Conservation (phyloP, 2,797 vertebrate genomes). For the Spinibarbus caldwelli region DNA sequence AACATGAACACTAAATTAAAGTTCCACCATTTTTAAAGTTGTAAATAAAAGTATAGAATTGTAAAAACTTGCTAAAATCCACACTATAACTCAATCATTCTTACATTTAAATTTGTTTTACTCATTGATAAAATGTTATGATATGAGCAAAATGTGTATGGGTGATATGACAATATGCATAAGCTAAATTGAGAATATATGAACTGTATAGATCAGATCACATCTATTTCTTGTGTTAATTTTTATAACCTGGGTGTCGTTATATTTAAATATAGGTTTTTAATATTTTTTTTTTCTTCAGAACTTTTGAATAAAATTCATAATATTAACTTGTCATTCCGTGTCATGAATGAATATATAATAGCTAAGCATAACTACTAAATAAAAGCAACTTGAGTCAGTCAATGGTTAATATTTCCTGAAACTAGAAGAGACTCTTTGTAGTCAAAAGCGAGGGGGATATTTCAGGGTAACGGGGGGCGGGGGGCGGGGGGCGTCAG, state of each 20-base stretch:
- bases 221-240: neutral
- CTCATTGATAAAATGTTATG: neutral
- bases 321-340: neutral
- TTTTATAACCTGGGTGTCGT: conserved; percentile 8
- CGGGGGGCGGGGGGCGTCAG: too few relatives aligned
- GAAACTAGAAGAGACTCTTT: conserved; percentile 23
- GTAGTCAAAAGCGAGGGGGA: conserved; percentile 57
- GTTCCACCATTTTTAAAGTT: neutral
- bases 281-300: neutral
- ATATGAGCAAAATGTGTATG: neutral
- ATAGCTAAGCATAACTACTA: neutral
- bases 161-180: neutral
- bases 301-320: conserved; percentile 37
- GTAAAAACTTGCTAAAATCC: neutral
- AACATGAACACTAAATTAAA: neutral
- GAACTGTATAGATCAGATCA: neutral
- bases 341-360: neutral
- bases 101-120: neutral
- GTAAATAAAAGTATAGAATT: neutral
- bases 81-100: neutral
- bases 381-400: neutral
- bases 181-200: neutral
- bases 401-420: conserved; percentile 31
- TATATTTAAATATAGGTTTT: neutral
- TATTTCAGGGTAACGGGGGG: conserved; percentile 71